Evolutionary conservation across 2,888 invertebrate genomes (phyloP).

Genomic region (Limnephilus rhombicus): DNA sequence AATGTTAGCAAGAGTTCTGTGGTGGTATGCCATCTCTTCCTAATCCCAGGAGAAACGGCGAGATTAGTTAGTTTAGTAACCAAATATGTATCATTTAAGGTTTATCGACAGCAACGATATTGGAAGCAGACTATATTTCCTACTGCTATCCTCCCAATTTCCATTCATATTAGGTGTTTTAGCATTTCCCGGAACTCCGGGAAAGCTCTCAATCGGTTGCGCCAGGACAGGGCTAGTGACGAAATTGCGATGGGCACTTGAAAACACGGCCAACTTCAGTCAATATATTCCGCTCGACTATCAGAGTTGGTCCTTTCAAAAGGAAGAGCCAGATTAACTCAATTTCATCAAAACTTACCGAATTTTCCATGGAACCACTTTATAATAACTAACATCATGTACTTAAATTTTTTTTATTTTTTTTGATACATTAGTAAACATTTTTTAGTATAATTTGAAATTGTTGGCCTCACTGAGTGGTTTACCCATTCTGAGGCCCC

Average conservation of each 20-base stretch:
- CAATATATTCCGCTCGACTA: not conserved
- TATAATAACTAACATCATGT: no score
- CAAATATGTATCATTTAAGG: not conserved
- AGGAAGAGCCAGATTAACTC: not conserved
- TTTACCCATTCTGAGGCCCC: no score
- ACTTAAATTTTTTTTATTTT: no score
- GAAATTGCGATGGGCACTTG: not conserved
- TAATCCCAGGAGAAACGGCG: no score
- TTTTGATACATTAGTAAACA: no score
- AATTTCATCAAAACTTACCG: constrained; percentile 7
- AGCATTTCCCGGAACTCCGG: not conserved
- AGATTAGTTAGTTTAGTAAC: not conserved
- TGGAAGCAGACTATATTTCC: not conserved
- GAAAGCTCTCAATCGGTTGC: not conserved
- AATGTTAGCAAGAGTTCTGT: no score
- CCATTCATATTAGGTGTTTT: not conserved
- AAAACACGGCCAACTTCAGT: not conserved
- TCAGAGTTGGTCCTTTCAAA: not conserved
- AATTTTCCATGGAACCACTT: no score
- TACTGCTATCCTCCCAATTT: not conserved
- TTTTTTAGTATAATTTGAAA: no score
- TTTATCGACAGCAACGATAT: not conserved
- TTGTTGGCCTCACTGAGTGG: no score
- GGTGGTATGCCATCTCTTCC: no score
- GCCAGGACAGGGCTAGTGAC: not conserved